Evolutionary conservation across 2,797 vertebrate genomes (phyloP).

Genomic region (Sebastes hubbsi): DNA sequence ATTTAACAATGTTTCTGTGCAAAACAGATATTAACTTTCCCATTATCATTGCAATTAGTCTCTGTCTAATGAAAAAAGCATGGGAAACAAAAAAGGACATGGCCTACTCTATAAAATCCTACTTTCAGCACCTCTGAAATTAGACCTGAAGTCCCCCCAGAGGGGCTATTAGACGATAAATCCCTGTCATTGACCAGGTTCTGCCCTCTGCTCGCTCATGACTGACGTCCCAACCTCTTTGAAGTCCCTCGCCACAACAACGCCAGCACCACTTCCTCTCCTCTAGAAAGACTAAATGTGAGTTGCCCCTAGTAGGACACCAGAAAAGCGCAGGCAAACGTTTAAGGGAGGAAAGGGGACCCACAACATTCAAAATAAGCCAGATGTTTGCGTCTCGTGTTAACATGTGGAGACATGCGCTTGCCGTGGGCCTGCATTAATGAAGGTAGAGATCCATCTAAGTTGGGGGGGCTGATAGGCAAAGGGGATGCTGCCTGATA

Average conservation of each 20-base stretch:
- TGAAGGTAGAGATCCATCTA: constrained; percentile 69
- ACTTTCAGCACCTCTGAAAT: constrained; percentile 79
- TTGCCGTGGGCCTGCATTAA: constrained; percentile 79
- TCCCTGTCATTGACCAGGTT: constrained; percentile 72
- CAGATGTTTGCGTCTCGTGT: constrained; percentile 66
- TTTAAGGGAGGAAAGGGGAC: constrained; percentile 27
- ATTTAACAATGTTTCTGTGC: neutral
- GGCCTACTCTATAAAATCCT: constrained; percentile 65
- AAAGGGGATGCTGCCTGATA: constrained; percentile 54
- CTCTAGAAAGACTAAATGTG: constrained; percentile 16
- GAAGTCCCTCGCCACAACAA: constrained; percentile 69
- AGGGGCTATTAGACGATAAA: constrained; percentile 76
- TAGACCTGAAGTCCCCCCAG: constrained; percentile 71
- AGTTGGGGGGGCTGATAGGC: constrained; percentile 49
- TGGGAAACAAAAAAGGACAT: constrained; percentile 52
- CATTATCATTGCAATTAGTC: constrained; percentile 37
- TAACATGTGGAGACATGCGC: constrained; percentile 58
- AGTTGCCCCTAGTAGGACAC: constrained; percentile 22
- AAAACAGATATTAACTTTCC: neutral
- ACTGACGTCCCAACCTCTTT: constrained; percentile 65
- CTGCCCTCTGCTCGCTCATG: constrained; percentile 68
- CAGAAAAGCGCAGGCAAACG: constrained; percentile 24
- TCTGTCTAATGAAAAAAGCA: constrained; percentile 46
- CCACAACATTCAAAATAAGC: constrained; percentile 57
- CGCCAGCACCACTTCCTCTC: constrained; percentile 53